These are phyloP conservation scores for Sitta carolinensis DNA, from an alignment of 2,797 vertebrate species.

Conservation along the genomic window DNA sequence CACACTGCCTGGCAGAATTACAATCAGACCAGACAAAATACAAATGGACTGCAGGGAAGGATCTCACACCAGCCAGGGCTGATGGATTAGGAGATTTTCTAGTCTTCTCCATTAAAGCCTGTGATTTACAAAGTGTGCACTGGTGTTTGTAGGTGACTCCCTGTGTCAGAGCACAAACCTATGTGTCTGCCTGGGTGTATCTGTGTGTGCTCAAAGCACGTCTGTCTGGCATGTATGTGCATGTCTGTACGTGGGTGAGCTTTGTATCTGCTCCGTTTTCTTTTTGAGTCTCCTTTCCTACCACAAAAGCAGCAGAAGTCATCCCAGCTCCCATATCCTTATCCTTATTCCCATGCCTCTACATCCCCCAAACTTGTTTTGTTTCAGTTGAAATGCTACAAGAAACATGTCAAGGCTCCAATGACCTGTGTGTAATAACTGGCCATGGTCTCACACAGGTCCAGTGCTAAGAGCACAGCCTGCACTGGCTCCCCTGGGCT, in stretches of 20 bases:
- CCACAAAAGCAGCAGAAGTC: slow-evolving; percentile 6
- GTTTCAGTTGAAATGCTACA: neutral
- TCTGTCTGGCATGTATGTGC: slow-evolving; percentile 25
- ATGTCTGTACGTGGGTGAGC: neutral
- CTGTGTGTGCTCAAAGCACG: neutral
- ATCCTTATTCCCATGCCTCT: neutral
- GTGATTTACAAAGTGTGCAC: neutral
- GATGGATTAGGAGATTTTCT: neutral
- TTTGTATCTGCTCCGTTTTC: slow-evolving; percentile 12
- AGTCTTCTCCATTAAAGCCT: neutral
- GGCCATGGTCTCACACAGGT: neutral
- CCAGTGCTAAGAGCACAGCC: neutral
- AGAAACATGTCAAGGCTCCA: neutral
- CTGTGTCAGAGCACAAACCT: neutral
- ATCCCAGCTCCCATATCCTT: neutral
- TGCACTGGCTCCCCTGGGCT: neutral
- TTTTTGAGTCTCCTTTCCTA: neutral
- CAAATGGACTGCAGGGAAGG: neutral
- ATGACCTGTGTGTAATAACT: neutral
- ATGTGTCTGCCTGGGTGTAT: neutral
- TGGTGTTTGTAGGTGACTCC: neutral
- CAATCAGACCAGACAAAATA: slow-evolving; percentile 3
- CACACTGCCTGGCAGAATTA: neutral
- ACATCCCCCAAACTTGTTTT: neutral
- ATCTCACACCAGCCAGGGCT: neutral